Conservation (phyloP, 2,888 invertebrate species). For the Cataglyphis rosenhaueri region DNA sequence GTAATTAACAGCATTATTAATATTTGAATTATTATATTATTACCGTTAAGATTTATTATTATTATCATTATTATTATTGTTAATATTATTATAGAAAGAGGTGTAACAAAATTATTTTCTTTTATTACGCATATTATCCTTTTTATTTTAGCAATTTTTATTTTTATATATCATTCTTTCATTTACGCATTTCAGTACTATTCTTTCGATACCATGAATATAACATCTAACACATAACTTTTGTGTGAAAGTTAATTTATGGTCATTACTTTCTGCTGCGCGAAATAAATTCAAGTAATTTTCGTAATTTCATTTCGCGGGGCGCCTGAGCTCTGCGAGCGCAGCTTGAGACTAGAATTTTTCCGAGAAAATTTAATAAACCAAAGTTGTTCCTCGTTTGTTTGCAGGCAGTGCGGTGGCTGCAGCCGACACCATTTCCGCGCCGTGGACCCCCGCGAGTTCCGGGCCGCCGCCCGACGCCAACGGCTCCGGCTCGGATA, state of each 20-base stretch:
- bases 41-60: no score
- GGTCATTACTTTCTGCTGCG: constrained; percentile 8
- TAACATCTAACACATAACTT: background rate
- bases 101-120: background rate
- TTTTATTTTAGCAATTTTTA: background rate
- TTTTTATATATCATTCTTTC: background rate
- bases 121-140: background rate
- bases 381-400: constrained; percentile 44
- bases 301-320: background rate
- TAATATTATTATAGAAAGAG: background rate
- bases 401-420: constrained; percentile 89
- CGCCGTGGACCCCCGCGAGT: constrained; percentile 97
- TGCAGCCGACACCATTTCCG: constrained; percentile 97
- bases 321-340: background rate
- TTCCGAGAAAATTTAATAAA: constrained; percentile 45
- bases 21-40: background rate
- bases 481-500: constrained; percentile 96
- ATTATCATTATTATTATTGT: background rate
- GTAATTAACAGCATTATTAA: background rate
- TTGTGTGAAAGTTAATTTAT: constrained; percentile 21
- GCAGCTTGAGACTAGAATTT: constrained; percentile 30
- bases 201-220: background rate
- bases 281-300: constrained; percentile 13
- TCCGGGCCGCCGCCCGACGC: constrained; percentile 95
- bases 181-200: background rate